Evolutionary conservation across 2,113 vertebrate species (phyloP).

Genomic region (Triplophysa tibetana): DNA sequence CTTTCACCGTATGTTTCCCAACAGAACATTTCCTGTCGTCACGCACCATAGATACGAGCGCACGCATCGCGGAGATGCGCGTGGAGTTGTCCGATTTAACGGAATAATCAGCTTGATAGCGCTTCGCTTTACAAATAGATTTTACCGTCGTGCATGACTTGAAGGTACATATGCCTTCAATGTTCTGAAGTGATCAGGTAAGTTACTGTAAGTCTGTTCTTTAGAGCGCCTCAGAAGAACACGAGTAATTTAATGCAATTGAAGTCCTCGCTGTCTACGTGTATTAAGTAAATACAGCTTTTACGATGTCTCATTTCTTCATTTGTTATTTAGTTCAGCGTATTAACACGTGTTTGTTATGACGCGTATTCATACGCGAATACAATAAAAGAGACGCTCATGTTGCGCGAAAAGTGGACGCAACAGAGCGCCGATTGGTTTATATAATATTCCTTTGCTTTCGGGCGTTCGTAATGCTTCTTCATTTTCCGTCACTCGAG

Average conservation of each 20-base stretch:
- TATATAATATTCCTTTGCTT: background rate
- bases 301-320: background rate
- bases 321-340: background rate
- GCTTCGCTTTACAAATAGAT: background rate
- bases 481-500: background rate
- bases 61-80: constrained; percentile 18
- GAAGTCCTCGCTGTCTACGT: background rate
- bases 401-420: background rate
- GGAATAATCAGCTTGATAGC: constrained; percentile 4
- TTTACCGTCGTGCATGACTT: background rate
- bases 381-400: background rate
- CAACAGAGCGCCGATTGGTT: background rate
- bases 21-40: constrained; percentile 44
- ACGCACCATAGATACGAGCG: constrained; percentile 18
- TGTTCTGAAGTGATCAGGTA: constrained; percentile 59
- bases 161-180: background rate
- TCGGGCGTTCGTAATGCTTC: background rate
- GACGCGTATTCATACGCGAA: background rate
- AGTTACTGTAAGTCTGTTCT: constrained; percentile 58
- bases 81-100: constrained; percentile 36
- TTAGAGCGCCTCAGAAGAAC: background rate
- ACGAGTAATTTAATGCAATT: background rate
- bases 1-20: background rate
- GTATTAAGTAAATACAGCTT: background rate
- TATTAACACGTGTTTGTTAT: background rate